A percentile compares a stretch with the other conserved stretches of the same genome.
phyloP scores from a whole-genome alignment of 2,113 vertebrate genomes.

The Hippopotamus amphibius region DNA sequence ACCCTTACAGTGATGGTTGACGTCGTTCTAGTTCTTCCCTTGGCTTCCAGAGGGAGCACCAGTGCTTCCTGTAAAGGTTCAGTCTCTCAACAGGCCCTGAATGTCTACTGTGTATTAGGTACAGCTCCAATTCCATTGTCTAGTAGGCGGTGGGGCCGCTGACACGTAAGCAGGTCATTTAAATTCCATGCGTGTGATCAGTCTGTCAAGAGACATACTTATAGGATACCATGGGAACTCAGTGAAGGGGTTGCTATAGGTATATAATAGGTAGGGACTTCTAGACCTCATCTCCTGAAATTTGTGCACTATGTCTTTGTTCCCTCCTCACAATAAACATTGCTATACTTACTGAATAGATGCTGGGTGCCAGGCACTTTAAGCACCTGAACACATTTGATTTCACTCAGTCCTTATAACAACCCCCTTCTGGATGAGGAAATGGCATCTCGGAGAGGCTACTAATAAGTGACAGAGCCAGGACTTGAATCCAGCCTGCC shows the following conservation, averaged over 20 bases:
- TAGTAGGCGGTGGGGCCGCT: not conserved
- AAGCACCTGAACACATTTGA: not conserved
- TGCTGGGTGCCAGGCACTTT: not conserved
- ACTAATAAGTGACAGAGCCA: not conserved
- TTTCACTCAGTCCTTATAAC: not conserved
- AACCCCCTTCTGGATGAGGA: not conserved
- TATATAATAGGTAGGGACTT: not conserved
- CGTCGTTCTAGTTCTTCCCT: not conserved
- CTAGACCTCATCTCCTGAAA: not conserved
- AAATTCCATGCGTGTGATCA: not conserved
- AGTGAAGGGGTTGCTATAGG: not conserved
- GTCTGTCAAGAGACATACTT: not conserved
- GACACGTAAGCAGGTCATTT: not conserved
- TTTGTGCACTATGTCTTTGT: not conserved
- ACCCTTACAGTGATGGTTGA: accelerated
- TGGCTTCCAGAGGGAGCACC: constrained; percentile 38
- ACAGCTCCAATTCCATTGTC: not conserved
- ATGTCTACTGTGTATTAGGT: no score
- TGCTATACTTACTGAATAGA: not conserved
- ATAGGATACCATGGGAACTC: not conserved
- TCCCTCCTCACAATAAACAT: not conserved
- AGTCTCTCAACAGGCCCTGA: not conserved
- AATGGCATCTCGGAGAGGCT: not conserved
- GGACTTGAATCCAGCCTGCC: not conserved
- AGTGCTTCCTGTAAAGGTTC: not conserved